Evolutionary conservation across 2,888 invertebrate species (phyloP).

Genomic region (Drosophila paramelanica): DNA sequence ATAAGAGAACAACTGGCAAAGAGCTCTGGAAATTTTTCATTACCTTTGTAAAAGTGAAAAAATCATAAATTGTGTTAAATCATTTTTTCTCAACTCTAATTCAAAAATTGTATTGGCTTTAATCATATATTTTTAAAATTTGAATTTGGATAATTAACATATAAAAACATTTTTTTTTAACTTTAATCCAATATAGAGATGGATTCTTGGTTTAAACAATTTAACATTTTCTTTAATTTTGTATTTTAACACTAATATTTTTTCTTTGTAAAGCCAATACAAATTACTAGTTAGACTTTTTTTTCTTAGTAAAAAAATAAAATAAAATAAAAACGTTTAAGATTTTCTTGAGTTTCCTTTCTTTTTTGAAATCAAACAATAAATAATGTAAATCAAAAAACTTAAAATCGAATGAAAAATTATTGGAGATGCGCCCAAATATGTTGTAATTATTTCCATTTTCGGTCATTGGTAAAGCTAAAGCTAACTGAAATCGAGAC

Average conservation of each 20-base stretch:
- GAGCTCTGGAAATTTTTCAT: conserved; percentile 84
- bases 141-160: too few relatives aligned
- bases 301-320: conserved; percentile 9
- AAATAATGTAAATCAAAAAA: conserved; percentile 72
- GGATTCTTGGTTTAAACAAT: too few relatives aligned
- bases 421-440: conserved; percentile 85
- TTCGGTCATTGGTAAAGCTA: conserved; percentile 60
- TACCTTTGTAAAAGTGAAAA: conserved; percentile 67
- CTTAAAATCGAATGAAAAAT: conserved; percentile 81
- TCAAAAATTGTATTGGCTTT: conserved; percentile 23
- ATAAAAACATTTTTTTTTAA: too few relatives aligned
- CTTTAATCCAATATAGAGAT: too few relatives aligned
- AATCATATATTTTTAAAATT: not conserved
- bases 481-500: conserved; percentile 60
- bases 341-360: not conserved
- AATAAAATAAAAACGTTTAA: conserved; percentile 42
- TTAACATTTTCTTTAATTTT: too few relatives aligned
- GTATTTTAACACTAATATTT: not conserved
- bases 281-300: conserved; percentile 8
- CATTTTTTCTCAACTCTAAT: conserved; percentile 19
- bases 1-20: conserved; percentile 84
- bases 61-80: conserved; percentile 40
- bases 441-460: conserved; percentile 85
- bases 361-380: conserved; percentile 55
- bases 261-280: conserved; percentile 28